Evolutionary conservation across 2,797 vertebrate genomes (phyloP).

Genomic region (Sparus aurata): DNA sequence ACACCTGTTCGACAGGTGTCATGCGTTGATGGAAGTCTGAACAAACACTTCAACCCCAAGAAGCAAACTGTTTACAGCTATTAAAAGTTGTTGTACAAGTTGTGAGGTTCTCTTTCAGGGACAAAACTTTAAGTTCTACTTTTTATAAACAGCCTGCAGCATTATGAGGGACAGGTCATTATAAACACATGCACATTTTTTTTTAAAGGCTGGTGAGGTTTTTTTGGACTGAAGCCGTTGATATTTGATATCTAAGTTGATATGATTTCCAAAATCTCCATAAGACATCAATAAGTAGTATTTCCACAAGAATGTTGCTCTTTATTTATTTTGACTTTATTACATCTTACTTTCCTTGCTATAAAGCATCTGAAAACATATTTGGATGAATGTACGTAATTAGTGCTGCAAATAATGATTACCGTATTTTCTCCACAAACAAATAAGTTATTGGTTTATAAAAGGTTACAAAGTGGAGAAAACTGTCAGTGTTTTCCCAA

Average conservation of each 20-base stretch:
- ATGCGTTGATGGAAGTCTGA: background rate
- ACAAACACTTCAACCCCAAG: slow-evolving; percentile 1
- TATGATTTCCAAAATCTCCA: background rate
- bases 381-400: too few relatives aligned
- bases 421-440: too few relatives aligned
- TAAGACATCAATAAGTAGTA: too few relatives aligned
- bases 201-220: background rate
- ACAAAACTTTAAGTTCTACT: background rate
- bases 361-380: too few relatives aligned
- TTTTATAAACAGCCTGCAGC: slow-evolving; percentile 29
- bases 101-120: background rate
- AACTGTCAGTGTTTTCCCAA: too few relatives aligned
- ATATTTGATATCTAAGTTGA: background rate
- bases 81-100: slow-evolving; percentile 2
- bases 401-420: too few relatives aligned
- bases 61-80: background rate
- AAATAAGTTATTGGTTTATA: too few relatives aligned
- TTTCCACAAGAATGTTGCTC: too few relatives aligned
- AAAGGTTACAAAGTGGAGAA: too few relatives aligned
- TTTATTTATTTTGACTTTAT: too few relatives aligned
- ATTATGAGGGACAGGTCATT: background rate
- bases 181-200: background rate
- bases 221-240: background rate
- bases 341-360: too few relatives aligned
- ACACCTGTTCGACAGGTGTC: slow-evolving; percentile 26